These are phyloP conservation scores for Sclerurus mexicanus DNA, from an alignment of 2,113 vertebrate species.

Conservation along the genomic window DNA sequence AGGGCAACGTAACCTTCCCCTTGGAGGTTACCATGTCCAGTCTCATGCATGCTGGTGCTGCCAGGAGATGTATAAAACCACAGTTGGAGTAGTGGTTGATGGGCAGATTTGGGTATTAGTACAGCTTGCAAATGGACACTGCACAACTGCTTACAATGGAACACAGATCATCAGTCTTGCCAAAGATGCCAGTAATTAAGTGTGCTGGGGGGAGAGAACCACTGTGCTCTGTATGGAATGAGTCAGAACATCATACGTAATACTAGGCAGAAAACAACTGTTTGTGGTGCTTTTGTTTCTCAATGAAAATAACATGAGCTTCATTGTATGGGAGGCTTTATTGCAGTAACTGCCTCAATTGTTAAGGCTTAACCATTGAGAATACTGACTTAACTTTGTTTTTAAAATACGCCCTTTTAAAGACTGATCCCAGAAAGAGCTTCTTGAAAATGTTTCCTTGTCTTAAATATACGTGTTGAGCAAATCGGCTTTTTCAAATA, in stretches of 20 bases:
- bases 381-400: not conserved
- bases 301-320: not conserved
- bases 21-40: not conserved
- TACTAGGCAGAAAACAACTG: slow-evolving; percentile 14
- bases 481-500: not conserved
- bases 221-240: not conserved
- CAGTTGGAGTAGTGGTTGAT: not conserved
- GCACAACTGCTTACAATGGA: not conserved
- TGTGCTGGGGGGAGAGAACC: not conserved
- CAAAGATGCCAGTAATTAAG: not conserved
- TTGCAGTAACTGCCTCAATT: not conserved
- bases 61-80: not conserved
- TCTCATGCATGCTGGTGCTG: not conserved
- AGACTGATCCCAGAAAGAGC: not conserved
- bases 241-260: not conserved
- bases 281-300: slow-evolving; percentile 21
- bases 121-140: not conserved
- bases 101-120: not conserved
- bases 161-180: not conserved
- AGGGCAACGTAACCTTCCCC: not conserved
- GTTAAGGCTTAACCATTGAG: not conserved
- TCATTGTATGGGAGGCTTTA: not conserved
- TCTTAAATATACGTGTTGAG: not conserved
- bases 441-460: not conserved
- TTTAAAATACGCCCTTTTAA: not conserved